Evolutionary conservation across 2,888 invertebrate species (phyloP).

Genomic region (Rotaria socialis): DNA sequence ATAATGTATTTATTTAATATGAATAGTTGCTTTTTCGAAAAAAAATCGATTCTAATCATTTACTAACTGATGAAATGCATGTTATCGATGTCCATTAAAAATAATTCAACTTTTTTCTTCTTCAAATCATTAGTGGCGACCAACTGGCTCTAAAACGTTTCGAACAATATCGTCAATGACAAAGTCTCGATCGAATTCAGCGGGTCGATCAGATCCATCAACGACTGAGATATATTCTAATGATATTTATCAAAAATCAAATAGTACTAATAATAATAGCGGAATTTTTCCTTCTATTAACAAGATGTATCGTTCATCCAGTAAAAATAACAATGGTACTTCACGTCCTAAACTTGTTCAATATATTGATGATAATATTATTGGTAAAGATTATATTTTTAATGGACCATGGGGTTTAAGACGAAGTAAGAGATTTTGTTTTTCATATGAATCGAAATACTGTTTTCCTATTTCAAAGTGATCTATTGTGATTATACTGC

Average conservation of each 20-base stretch:
- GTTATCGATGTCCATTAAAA: background rate
- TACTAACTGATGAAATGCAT: background rate
- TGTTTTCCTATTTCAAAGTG: slow-evolving; percentile 51
- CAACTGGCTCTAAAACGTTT: background rate
- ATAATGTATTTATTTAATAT: background rate
- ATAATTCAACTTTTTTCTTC: background rate
- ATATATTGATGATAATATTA: slow-evolving; percentile 75
- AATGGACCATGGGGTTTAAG: slow-evolving; percentile 76
- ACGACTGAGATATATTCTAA: background rate
- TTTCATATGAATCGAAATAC: background rate
- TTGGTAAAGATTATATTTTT: slow-evolving; percentile 75
- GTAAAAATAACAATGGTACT: background rate
- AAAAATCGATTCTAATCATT: background rate
- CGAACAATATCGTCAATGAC: background rate
- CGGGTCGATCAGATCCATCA: background rate
- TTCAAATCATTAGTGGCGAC: background rate
- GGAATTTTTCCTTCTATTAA: background rate
- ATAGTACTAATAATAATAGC: background rate
- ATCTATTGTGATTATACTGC: slow-evolving; percentile 83
- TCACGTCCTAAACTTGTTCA: slow-evolving; percentile 65
- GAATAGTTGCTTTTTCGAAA: background rate
- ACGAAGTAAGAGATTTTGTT: slow-evolving; percentile 59
- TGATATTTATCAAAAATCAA: background rate
- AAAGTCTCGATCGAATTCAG: background rate
- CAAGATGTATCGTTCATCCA: background rate